Percentiles rank a stretch among this genome's conserved stretches.
Conservation (phyloP, 2,113 vertebrate species). For the Melozone crissalis region DNA sequence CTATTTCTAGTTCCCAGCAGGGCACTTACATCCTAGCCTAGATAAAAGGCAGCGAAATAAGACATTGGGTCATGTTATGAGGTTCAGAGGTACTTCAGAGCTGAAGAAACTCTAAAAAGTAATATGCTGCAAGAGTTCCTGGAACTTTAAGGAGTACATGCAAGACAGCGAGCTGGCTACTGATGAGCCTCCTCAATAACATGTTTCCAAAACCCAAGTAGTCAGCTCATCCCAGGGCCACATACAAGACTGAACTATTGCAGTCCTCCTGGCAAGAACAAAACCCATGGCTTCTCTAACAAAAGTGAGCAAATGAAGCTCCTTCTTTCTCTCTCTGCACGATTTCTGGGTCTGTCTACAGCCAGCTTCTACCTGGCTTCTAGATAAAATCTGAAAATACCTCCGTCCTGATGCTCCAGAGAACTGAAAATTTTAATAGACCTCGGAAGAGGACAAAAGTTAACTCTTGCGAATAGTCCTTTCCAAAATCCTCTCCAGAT, state of each 20-base stretch:
- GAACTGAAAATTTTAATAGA: background rate
- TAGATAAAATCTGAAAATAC: background rate
- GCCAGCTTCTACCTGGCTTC: background rate
- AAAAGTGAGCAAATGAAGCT: background rate
- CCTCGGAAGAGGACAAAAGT: background rate
- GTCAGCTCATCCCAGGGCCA: background rate
- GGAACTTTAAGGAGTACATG: background rate
- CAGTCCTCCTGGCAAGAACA: background rate
- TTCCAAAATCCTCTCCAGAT: background rate
- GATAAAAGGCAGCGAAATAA: background rate
- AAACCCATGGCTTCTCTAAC: background rate
- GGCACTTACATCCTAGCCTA: background rate
- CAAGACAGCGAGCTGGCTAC: background rate
- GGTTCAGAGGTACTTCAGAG: background rate
- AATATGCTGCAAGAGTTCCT: background rate
- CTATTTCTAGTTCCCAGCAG: background rate
- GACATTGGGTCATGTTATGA: fast-evolving
- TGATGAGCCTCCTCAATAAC: background rate
- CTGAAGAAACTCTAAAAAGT: background rate
- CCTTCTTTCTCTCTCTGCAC: background rate
- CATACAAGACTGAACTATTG: background rate
- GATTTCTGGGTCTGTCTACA: background rate
- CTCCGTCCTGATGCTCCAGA: background rate
- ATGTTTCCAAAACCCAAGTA: background rate
- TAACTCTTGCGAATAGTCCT: background rate